Conservation (phyloP, 1,140 invertebrate genomes). For the Centruroides vittatus region DNA sequence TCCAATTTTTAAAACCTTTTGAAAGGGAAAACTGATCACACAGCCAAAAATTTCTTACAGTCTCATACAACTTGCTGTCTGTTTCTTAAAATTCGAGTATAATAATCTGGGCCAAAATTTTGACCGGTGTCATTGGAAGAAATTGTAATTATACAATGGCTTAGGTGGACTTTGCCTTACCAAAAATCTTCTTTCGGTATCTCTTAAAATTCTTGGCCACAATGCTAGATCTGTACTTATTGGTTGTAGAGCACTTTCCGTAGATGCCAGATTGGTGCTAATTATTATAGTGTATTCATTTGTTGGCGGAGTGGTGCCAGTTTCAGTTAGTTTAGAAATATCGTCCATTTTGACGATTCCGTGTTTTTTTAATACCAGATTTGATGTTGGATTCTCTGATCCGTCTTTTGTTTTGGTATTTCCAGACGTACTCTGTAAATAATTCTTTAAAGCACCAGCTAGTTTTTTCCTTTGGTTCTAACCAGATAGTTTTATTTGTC, state of each 20-base stretch:
- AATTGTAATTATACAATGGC: slow-evolving; percentile 9
- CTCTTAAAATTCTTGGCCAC: slow-evolving; percentile 3
- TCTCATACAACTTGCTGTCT: neutral
- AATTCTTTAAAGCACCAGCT: neutral
- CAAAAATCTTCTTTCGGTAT: slow-evolving; percentile 6
- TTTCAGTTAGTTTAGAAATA: neutral
- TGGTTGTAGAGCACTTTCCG: no score
- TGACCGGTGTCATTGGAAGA: neutral
- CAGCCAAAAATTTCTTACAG: slow-evolving; percentile 1
- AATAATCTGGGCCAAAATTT: slow-evolving; percentile 1
- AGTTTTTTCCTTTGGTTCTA: slow-evolving; percentile 1
- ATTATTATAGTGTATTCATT: neutral
- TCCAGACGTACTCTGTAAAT: neutral
- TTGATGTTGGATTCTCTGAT: neutral
- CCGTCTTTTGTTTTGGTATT: neutral
- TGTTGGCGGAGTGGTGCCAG: neutral
- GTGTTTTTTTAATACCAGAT: neutral
- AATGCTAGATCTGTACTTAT: slow-evolving; percentile 3
- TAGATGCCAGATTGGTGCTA: no score
- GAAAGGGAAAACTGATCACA: neutral
- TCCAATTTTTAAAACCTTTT: slow-evolving; percentile 4
- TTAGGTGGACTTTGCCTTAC: slow-evolving; percentile 7
- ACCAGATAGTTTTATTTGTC: slow-evolving; percentile 1
- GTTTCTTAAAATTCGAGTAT: slow-evolving; percentile 6
- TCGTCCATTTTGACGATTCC: neutral